Conservation (phyloP, 2,888 invertebrate genomes). For the Zhengitettix transpicula region DNA sequence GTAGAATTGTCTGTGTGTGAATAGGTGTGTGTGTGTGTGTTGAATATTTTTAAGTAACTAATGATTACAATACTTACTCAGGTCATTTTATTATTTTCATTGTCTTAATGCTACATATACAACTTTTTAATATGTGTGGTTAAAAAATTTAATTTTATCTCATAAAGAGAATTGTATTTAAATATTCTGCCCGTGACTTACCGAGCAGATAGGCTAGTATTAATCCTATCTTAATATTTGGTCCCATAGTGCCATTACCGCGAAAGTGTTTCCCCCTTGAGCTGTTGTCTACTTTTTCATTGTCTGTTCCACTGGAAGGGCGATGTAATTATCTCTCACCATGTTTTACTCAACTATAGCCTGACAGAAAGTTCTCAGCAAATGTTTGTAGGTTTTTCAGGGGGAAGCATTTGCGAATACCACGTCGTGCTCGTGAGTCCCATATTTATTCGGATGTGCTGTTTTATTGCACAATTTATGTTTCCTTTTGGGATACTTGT, state of each 20-base stretch:
- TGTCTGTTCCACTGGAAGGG: too few species aligned
- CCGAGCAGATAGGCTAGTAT: background rate
- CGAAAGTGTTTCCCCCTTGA: background rate
- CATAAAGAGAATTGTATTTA: background rate
- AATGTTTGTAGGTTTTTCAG: background rate
- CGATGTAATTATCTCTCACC: too few species aligned
- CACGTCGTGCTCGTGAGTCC: background rate
- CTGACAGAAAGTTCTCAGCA: background rate
- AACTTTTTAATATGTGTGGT: conserved; percentile 19
- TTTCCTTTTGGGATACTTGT: background rate
- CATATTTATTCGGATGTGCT: conserved; percentile 5
- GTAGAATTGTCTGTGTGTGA: conserved; percentile 5
- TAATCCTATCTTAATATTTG: conserved; percentile 1
- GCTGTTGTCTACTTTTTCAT: background rate
- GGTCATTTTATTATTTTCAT: conserved; percentile 17
- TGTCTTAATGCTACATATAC: background rate
- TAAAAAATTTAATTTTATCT: conserved; percentile 7
- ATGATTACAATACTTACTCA: conserved; percentile 30
- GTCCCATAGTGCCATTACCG: conserved; percentile 9
- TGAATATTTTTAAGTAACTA: conserved; percentile 22
- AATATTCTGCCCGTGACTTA: background rate
- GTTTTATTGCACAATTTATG: conserved; percentile 9
- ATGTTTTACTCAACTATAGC: too few species aligned
- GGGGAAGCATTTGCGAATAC: background rate
- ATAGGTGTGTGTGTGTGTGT: conserved; percentile 19